A percentile compares a stretch with the other conserved stretches of the same genome.
Conservation (phyloP, 1,140 invertebrate genomes). For the Acromyrmex echinatior region DNA sequence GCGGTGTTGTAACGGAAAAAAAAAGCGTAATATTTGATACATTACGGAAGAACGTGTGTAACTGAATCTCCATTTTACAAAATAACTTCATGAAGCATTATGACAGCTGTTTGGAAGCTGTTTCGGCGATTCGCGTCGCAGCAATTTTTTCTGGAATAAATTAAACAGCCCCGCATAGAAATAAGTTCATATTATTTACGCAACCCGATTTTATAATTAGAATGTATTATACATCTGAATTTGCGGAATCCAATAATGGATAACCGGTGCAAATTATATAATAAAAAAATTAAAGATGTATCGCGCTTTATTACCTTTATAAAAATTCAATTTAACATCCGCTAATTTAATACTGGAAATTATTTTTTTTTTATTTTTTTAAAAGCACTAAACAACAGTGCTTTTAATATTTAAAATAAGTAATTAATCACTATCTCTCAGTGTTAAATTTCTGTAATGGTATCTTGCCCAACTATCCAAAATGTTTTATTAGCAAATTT, state of each 20-base stretch:
- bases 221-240: not conserved
- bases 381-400: no score
- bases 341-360: no score
- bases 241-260: not conserved
- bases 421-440: no score
- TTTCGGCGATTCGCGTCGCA: conserved; percentile 18
- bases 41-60: conserved; percentile 46
- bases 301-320: not conserved
- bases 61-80: conserved; percentile 46
- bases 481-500: not conserved
- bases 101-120: conserved; percentile 50
- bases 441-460: no score
- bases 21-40: conserved; percentile 52
- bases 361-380: no score
- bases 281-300: not conserved
- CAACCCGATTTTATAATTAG: conserved; percentile 40
- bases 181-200: conserved; percentile 34
- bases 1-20: conserved; percentile 26
- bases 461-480: not conserved
- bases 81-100: conserved; percentile 43
- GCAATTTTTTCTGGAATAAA: conserved; percentile 51
- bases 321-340: no score
- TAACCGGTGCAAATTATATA: not conserved
- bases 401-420: no score
- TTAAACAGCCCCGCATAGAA: conserved; percentile 52